Evolutionary conservation across 2,113 vertebrate genomes (phyloP).

Genomic region (Austrofundulus limnaeus): DNA sequence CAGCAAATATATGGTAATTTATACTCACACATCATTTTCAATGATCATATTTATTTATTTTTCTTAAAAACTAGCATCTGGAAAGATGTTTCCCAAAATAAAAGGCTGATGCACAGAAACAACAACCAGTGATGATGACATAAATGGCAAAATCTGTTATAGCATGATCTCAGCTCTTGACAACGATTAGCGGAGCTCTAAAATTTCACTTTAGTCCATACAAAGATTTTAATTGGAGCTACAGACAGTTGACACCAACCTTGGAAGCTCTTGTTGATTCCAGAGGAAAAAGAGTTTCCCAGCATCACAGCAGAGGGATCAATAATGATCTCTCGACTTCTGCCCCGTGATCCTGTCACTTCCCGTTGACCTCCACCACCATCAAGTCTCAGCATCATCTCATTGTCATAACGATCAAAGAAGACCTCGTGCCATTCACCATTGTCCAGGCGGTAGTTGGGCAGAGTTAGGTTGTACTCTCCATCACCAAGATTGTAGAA

Average conservation of each 20-base stretch:
- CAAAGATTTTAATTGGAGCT: neutral
- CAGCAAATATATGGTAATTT: too few relatives aligned
- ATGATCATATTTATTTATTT: too few relatives aligned
- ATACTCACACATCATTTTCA: too few relatives aligned
- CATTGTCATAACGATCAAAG: constrained; percentile 86
- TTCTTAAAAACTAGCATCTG: too few relatives aligned
- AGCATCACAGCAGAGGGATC: constrained; percentile 83
- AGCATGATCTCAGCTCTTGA: neutral
- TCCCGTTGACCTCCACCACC: constrained; percentile 85
- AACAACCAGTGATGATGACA: neutral
- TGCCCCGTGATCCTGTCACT: constrained; percentile 74
- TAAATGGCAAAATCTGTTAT: neutral
- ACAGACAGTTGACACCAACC: constrained; percentile 38
- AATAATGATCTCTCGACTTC: constrained; percentile 84
- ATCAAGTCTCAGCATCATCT: constrained; percentile 84
- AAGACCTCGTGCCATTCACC: constrained; percentile 88
- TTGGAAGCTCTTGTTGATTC: constrained; percentile 84
- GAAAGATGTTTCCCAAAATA: too few relatives aligned
- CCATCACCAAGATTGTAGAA: constrained; percentile 89
- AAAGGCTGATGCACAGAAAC: too few relatives aligned
- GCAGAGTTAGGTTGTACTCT: constrained; percentile 82
- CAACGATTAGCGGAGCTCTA: neutral
- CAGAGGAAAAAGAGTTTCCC: constrained; percentile 80
- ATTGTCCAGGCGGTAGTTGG: constrained; percentile 84
- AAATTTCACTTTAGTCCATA: neutral